Evolutionary conservation across 2,888 invertebrate species (phyloP).

Genomic region (Hypolimnas misippus): DNA sequence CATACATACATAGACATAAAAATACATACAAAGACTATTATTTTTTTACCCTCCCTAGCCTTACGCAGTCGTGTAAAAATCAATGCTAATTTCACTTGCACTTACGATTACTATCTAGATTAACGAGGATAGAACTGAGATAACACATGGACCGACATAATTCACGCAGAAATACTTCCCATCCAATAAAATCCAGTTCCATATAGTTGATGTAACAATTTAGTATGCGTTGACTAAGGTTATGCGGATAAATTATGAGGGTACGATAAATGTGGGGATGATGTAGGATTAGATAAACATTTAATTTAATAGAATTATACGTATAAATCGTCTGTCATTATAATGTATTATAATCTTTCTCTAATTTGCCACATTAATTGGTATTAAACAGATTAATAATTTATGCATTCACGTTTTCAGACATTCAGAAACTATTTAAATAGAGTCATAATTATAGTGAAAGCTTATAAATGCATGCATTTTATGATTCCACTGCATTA

Average conservation of each 20-base stretch:
- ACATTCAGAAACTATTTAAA: background rate
- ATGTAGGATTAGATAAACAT: conserved; percentile 15
- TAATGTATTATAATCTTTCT: conserved; percentile 7
- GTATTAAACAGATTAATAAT: conserved; percentile 1
- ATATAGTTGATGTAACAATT: conserved; percentile 29
- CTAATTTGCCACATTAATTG: conserved; percentile 3
- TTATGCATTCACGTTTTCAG: background rate
- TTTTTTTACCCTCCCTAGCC: too few relatives aligned
- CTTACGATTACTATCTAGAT: background rate
- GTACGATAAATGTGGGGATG: conserved; percentile 20
- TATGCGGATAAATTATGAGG: conserved; percentile 26
- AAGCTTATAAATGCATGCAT: too few relatives aligned
- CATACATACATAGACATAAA: too few relatives aligned
- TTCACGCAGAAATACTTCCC: conserved; percentile 30
- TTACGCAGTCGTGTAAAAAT: too few relatives aligned
- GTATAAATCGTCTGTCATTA: conserved; percentile 1
- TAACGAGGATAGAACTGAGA: conserved; percentile 22
- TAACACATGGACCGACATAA: conserved; percentile 46
- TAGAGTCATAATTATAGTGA: background rate
- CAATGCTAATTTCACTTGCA: too few relatives aligned
- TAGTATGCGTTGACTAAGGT: conserved; percentile 25
- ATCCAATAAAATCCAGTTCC: conserved; percentile 12
- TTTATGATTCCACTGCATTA: too few relatives aligned
- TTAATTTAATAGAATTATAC: conserved; percentile 12
- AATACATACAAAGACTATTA: too few relatives aligned